Percentiles rank a stretch among this genome's conserved stretches.
Conservation (phyloP, 1,140 invertebrate species). For the Cherax destructor region DNA sequence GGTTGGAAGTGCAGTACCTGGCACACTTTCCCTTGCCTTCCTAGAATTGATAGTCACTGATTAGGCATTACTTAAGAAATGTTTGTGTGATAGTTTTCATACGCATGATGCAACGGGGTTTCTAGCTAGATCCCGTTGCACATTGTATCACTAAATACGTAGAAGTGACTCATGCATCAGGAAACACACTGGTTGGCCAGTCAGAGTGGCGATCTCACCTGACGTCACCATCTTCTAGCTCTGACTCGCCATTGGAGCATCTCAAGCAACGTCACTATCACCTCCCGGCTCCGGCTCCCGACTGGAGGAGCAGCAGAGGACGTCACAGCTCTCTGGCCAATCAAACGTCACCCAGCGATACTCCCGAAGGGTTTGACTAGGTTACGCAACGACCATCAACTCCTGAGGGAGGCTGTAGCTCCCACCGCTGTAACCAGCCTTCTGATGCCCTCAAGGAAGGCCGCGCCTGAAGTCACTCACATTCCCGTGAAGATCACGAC, state of each 20-base stretch:
- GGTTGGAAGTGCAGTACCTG: background rate
- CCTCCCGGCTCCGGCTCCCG: background rate
- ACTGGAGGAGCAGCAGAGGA: constrained; percentile 21
- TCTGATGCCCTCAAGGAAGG: background rate
- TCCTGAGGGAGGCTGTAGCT: constrained; percentile 18
- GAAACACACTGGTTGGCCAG: background rate
- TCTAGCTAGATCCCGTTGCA: background rate
- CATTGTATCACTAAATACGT: background rate
- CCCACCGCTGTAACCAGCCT: background rate
- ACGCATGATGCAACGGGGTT: constrained; percentile 14
- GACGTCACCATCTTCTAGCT: background rate
- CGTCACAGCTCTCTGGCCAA: constrained; percentile 19
- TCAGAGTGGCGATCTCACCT: background rate
- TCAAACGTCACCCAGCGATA: background rate
- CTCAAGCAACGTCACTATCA: background rate
- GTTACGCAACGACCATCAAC: constrained; percentile 31
- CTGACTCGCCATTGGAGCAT: background rate
- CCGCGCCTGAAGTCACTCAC: background rate
- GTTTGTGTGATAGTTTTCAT: background rate
- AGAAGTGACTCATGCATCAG: constrained; percentile 12
- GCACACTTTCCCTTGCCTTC: constrained; percentile 9
- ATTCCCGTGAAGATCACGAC: background rate
- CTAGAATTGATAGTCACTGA: background rate
- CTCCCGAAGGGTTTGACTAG: constrained; percentile 21
- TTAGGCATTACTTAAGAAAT: background rate